Evolutionary conservation across 64 coral and sea anemone species (phyloP).

Genomic region (Orbicella faveolata): DNA sequence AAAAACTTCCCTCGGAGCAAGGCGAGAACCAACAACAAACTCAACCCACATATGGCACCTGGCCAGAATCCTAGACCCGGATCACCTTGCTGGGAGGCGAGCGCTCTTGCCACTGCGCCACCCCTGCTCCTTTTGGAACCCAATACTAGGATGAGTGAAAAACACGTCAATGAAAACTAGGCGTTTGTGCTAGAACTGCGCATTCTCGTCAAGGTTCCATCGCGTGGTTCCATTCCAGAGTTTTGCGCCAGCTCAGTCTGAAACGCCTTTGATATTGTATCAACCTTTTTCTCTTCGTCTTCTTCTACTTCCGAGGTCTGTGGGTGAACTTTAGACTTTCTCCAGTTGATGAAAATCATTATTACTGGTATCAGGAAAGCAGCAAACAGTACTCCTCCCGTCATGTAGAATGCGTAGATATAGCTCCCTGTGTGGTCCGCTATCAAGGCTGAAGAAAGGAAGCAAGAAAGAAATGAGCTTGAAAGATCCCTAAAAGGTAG

Average conservation of each 20-base stretch:
- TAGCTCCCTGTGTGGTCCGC: slow-evolving; percentile 1
- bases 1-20: too few relatives aligned
- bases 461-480: neutral
- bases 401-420: neutral
- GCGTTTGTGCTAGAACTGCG: neutral
- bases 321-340: neutral
- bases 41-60: too few relatives aligned
- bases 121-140: too few relatives aligned
- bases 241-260: neutral
- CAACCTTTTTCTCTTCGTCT: neutral
- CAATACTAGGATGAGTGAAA: too few relatives aligned
- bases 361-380: neutral
- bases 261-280: neutral
- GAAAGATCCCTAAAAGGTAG: neutral
- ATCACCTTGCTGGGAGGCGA: too few relatives aligned
- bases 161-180: too few relatives aligned
- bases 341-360: neutral
- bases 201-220: neutral
- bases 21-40: too few relatives aligned
- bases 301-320: neutral
- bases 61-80: too few relatives aligned
- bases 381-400: neutral
- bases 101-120: too few relatives aligned
- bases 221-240: neutral
- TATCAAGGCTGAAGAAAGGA: slow-evolving; percentile 2